Percentiles rank a stretch among this genome's conserved stretches.
Conservation (phyloP, 2,113 vertebrate species). For the Ciconia boyciana region DNA sequence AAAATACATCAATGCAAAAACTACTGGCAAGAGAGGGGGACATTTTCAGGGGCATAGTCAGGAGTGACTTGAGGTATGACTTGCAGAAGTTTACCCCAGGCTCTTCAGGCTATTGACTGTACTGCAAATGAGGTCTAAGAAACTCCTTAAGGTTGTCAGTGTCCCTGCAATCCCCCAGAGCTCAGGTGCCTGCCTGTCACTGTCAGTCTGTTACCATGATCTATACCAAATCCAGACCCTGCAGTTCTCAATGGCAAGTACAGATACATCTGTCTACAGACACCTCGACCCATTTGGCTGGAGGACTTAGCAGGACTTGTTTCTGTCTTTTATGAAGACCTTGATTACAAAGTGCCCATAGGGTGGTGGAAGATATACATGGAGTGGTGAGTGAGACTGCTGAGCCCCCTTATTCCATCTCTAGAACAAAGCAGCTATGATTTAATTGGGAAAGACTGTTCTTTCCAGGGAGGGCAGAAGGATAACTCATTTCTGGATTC, state of each 20-base stretch:
- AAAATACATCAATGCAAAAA: background rate
- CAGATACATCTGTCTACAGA: background rate
- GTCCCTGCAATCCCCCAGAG: background rate
- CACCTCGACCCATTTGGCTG: background rate
- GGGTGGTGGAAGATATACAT: rapidly evolving
- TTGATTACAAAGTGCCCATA: background rate
- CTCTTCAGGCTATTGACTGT: background rate
- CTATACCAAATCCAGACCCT: background rate
- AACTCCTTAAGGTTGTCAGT: background rate
- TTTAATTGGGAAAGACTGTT: background rate
- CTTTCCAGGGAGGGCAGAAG: background rate
- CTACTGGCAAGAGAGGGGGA: background rate
- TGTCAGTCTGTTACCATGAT: background rate
- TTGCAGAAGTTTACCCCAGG: background rate
- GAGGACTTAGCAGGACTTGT: background rate
- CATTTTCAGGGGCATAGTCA: background rate
- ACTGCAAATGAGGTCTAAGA: background rate
- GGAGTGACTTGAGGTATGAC: background rate
- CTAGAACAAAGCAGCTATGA: background rate
- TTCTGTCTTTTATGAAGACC: background rate
- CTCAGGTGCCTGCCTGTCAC: background rate
- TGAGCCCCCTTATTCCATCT: background rate
- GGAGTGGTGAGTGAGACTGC: background rate
- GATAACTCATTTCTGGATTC: background rate
- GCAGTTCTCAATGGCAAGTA: background rate